phyloP scores from a whole-genome alignment of 2,797 vertebrate genomes.

The Halcyon chelicuti region DNA sequence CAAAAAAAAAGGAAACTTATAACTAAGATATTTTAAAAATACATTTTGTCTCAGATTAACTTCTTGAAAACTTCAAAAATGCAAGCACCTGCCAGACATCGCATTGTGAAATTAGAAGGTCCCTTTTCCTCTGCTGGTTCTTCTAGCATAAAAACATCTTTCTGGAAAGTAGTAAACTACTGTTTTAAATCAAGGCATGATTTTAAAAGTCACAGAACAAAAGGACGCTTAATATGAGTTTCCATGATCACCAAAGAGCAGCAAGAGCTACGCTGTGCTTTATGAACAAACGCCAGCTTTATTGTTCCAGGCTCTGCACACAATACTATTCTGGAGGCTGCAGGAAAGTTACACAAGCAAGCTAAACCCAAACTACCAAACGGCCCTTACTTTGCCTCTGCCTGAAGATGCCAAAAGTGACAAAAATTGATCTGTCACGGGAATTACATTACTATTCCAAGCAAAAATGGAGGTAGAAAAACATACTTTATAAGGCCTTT shows the following conservation, averaged over 20 bases:
- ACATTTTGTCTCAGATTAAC: neutral
- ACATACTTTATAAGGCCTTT: neutral
- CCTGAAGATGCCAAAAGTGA: neutral
- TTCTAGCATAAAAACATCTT: neutral
- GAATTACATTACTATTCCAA: conserved; percentile 1
- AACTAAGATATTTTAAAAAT: neutral
- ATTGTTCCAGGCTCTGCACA: neutral
- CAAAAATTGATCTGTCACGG: neutral
- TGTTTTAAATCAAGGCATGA: neutral
- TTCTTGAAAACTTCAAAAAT: neutral
- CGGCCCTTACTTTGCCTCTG: neutral
- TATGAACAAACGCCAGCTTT: neutral
- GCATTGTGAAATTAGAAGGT: neutral
- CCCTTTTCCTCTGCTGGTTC: neutral
- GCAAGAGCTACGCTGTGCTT: neutral
- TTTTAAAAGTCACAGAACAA: neutral
- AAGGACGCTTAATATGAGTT: neutral
- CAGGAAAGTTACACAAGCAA: conserved; percentile 24
- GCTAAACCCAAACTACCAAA: neutral
- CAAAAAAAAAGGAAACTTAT: neutral
- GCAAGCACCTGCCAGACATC: neutral
- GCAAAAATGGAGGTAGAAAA: conserved; percentile 9
- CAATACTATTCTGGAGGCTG: neutral
- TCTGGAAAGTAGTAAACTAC: neutral
- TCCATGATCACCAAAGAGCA: neutral